These are phyloP conservation scores for Orius insidiosus DNA, from an alignment of 1,140 invertebrate genomes.

Conservation along the genomic window DNA sequence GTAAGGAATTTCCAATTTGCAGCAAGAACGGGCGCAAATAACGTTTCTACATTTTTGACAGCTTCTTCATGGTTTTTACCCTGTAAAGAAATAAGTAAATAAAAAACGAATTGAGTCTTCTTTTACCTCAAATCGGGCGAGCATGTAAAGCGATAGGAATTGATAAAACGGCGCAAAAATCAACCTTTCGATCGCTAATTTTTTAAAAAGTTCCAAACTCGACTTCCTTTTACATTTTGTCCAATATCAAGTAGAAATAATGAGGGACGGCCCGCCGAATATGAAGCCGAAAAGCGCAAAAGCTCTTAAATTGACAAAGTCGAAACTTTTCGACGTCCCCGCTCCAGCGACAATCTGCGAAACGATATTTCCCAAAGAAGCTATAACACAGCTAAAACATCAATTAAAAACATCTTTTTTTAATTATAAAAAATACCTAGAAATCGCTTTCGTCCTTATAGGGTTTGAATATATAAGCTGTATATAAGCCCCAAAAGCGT, in stretches of 20 bases:
- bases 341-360: conserved; percentile 43
- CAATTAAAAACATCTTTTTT: neutral
- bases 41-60: conserved; percentile 33
- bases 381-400: conserved; percentile 36
- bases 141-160: conserved; percentile 43
- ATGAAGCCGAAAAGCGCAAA: conserved; percentile 33
- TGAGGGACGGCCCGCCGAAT: conserved; percentile 54
- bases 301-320: conserved; percentile 6
- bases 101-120: conserved; percentile 11
- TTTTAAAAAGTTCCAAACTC: conserved; percentile 31
- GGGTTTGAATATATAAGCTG: too few relatives aligned
- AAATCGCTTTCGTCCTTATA: too few relatives aligned
- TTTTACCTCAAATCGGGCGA: conserved; percentile 47
- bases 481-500: too few relatives aligned
- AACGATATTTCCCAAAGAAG: conserved; percentile 41
- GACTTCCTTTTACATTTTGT: conserved; percentile 30
- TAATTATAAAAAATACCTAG: too few relatives aligned
- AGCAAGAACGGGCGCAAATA: conserved; percentile 39
- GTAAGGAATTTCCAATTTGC: conserved; percentile 55
- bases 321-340: conserved; percentile 19
- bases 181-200: conserved; percentile 43
- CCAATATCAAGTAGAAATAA: conserved; percentile 44
- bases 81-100: conserved; percentile 20
- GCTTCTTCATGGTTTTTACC: conserved; percentile 44
- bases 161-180: conserved; percentile 48